Evolutionary conservation across 2,797 vertebrate genomes (phyloP).

Genomic region (Atherinosoma microstoma): DNA sequence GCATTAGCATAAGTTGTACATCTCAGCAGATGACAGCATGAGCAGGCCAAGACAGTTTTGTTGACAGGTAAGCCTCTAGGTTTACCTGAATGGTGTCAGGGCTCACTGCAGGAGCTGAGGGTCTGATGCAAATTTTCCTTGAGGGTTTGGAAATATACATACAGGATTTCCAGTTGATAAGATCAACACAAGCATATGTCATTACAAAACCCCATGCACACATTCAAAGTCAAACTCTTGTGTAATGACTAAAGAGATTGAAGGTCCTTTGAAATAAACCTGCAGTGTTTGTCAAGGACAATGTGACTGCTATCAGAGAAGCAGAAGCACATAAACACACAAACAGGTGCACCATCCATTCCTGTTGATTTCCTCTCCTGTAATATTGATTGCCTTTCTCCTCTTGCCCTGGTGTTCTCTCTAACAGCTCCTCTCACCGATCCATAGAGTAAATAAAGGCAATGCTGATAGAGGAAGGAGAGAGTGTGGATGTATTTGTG

Average conservation of each 20-base stretch:
- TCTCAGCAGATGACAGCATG: constrained; percentile 38
- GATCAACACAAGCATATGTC: constrained; percentile 15
- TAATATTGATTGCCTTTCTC: constrained; percentile 80
- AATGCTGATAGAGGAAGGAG: constrained; percentile 51
- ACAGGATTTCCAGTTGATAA: constrained; percentile 1
- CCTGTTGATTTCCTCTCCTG: constrained; percentile 71
- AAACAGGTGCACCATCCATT: constrained; percentile 46
- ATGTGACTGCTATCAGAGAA: constrained; percentile 41
- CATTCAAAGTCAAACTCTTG: constrained; percentile 33
- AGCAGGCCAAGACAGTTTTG: constrained; percentile 52
- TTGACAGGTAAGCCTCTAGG: constrained; percentile 61
- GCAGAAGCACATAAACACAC: constrained; percentile 3
- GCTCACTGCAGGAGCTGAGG: constrained; percentile 6
- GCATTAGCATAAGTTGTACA: constrained; percentile 62
- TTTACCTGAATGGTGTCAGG: constrained; percentile 31
- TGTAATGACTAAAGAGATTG: constrained; percentile 39
- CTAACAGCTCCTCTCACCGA: constrained; percentile 77
- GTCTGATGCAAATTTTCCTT: constrained; percentile 17
- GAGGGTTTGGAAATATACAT: constrained; percentile 19
- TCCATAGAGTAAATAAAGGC: constrained; percentile 81
- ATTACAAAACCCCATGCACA: neutral
- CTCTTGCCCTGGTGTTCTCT: constrained; percentile 74
- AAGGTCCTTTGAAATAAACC: constrained; percentile 46
- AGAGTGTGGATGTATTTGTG: constrained; percentile 3
- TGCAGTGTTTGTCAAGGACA: constrained; percentile 65